Evolutionary conservation across 2,888 invertebrate species (phyloP).

Genomic region (Tanytarsus gracilentus): DNA sequence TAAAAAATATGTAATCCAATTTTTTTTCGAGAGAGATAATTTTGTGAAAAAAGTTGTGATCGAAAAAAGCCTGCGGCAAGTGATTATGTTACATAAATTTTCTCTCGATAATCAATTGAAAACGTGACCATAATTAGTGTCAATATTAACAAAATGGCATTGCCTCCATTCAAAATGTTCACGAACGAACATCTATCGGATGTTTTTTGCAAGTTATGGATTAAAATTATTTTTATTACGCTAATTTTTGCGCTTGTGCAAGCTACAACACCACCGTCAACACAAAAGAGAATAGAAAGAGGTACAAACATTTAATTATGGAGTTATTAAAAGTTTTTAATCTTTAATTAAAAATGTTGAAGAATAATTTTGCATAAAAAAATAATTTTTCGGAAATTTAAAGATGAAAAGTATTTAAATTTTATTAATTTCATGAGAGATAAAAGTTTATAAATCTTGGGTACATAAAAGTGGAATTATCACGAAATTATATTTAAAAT

Average conservation of each 20-base stretch:
- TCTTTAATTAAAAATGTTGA: background rate
- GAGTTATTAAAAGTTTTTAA: background rate
- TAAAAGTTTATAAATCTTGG: too few relatives aligned
- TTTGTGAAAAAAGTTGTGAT: background rate
- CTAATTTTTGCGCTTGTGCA: conserved; percentile 38
- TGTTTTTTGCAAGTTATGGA: conserved; percentile 33
- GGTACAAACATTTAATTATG: background rate
- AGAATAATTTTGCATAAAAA: too few relatives aligned
- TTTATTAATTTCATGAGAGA: background rate
- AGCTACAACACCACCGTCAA: conserved; percentile 40
- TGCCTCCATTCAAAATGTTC: conserved; percentile 5
- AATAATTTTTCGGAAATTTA: too few relatives aligned
- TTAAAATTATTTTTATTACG: conserved; percentile 36
- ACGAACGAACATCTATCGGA: background rate
- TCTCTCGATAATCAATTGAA: conserved; percentile 6
- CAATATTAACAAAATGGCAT: too few relatives aligned
- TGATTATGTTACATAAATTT: conserved; percentile 19
- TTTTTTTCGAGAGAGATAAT: background rate
- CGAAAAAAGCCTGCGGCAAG: background rate
- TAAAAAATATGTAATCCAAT: too few relatives aligned
- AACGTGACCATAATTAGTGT: conserved; percentile 20
- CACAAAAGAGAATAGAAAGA: conserved; percentile 41
- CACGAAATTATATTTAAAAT: too few relatives aligned
- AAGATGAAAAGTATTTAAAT: too few relatives aligned
- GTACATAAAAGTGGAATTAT: too few relatives aligned